Base-by-base conservation (phyloP, 2,888 invertebrate genomes). In the Poecilobothrus nobilitatus region DNA sequence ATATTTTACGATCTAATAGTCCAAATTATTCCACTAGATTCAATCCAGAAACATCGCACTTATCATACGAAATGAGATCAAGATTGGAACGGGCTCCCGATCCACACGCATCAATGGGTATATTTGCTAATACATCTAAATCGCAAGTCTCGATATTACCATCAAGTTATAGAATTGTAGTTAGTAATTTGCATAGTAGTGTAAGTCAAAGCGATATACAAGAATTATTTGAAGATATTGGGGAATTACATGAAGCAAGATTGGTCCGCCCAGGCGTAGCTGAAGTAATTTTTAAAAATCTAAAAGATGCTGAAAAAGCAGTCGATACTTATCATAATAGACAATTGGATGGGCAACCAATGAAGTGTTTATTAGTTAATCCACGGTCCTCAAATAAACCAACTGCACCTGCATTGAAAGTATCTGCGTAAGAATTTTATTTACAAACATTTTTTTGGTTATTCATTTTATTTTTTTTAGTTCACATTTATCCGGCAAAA, bases 251-350 rank as follows among this genome's bases (percentile, higher is more conserved):
- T 69, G 90, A 91, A 73, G 94, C 94, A 0, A 88, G 91, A 74
- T 84, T 96, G 74, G 90, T 94, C 18, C 88, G 94, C 65, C 90
- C 91, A 0, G 96, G 96, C 1, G 90, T 91, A 2, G 96, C 95
- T 0, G 95, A 96, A 83, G 95, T 96, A 1, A 91, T 95, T 73
- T 96, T 94, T 80, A 90, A 91, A 76, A 89, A 88, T 65, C 84
- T 91, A 73, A 89, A 91, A 74, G 94, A 95, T 81, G 96, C 96
- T 41, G 89, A 92, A 75, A 89, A 89, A 79, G 95, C 97, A 1
- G 94, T 95, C 3, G 94, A 95, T 75, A 90, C 94, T 68, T 96
- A 96, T 82, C 95, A 96, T 79, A 95, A 95, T 80, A 84, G 96
- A 67, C 94, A 95, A 78, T 83, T 97, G 64, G 96, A 97, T 83